These are phyloP conservation scores for Poecile montanus DNA, from an alignment of 2,797 vertebrate species.

Conservation along the genomic window DNA sequence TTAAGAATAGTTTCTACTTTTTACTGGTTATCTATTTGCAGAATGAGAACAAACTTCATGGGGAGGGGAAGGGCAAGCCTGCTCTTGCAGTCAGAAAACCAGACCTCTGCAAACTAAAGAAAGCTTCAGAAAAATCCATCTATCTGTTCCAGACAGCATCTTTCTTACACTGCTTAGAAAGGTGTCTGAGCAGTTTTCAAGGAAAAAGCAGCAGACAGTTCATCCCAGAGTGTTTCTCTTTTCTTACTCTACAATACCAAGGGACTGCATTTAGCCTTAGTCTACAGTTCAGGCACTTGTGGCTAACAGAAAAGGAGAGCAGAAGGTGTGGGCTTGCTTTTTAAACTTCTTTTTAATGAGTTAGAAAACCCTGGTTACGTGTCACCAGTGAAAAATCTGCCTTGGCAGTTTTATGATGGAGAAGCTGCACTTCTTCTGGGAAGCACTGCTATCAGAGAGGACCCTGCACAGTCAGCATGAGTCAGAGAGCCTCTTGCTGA, in stretches of 20 bases:
- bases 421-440: not conserved
- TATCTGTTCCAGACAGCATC: not conserved
- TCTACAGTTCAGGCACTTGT: not conserved
- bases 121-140: not conserved
- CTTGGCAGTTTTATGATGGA: not conserved
- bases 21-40: not conserved
- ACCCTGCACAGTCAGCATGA: rapidly evolving
- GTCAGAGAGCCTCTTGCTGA: not conserved
- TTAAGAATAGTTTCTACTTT: not conserved
- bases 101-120: not conserved
- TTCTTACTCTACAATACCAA: not conserved
- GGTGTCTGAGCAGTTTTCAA: not conserved
- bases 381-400: not conserved
- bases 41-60: not conserved
- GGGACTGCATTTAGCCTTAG: not conserved
- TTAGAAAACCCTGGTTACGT: not conserved
- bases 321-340: not conserved
- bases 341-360: not conserved
- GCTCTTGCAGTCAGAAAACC: not conserved
- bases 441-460: not conserved
- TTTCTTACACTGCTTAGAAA: not conserved
- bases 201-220: not conserved
- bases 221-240: not conserved
- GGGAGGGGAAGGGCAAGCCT: not conserved
- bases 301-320: not conserved